phyloP scores from a whole-genome alignment of 2,797 vertebrate genomes.

The Intellagama lesueurii region DNA sequence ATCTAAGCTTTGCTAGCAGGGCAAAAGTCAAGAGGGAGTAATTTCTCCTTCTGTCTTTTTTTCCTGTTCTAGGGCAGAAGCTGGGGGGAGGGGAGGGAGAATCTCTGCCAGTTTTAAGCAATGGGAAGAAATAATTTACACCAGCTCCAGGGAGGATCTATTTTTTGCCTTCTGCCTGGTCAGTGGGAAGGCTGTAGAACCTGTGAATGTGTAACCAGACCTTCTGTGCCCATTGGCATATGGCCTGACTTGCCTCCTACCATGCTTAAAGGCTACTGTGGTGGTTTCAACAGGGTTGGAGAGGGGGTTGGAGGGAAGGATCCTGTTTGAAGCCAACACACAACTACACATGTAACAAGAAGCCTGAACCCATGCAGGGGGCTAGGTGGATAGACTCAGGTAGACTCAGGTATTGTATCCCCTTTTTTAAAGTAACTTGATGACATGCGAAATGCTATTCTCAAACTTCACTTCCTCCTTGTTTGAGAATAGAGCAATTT shows the following conservation, averaged over 20 bases:
- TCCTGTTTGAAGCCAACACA: no score
- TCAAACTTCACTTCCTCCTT: no score
- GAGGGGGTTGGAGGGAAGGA: neutral
- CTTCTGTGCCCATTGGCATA: neutral
- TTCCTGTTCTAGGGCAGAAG: neutral
- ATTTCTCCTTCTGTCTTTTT: no score
- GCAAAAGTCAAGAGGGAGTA: neutral
- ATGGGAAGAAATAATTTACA: neutral
- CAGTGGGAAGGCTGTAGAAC: neutral
- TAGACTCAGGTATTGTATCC: no score
- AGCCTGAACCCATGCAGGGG: no score
- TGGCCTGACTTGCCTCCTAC: no score
- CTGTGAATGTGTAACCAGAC: neutral
- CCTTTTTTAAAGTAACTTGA: no score
- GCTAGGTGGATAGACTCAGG: no score
- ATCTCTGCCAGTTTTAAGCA: neutral
- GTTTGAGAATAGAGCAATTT: no score
- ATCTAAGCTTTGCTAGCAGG: neutral
- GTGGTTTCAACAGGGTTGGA: neutral
- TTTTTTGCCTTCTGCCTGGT: neutral
- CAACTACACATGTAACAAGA: no score
- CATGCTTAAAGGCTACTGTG: neutral
- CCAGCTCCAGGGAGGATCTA: neutral
- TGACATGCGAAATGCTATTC: no score
- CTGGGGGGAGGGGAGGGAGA: neutral